Percentiles rank a stretch among this genome's conserved stretches.
phyloP scores from a whole-genome alignment of 2,888 invertebrate species.

The Erpobdella octoculata region DNA sequence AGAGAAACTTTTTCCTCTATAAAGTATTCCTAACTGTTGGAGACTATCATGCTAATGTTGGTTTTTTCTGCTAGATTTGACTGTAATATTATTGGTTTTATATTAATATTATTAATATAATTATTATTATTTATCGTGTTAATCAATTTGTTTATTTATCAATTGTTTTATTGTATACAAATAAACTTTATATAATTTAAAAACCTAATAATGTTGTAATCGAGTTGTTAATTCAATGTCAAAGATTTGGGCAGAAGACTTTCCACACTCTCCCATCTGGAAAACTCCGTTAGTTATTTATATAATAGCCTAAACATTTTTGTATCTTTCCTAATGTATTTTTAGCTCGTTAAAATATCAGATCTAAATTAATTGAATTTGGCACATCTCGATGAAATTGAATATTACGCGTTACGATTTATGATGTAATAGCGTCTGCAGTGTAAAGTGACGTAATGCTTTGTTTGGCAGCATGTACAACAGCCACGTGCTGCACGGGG shows the following conservation, averaged over 20 bases:
- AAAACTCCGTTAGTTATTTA: conserved; percentile 25
- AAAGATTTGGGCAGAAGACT: conserved; percentile 23
- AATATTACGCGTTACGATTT: neutral
- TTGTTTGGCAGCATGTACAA: conserved; percentile 28
- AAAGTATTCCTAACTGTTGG: conserved; percentile 30
- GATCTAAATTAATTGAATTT: neutral
- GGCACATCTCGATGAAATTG: neutral
- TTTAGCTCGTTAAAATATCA: neutral
- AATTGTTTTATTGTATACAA: neutral
- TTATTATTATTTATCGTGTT: neutral
- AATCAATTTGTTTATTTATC: neutral
- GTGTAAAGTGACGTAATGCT: neutral
- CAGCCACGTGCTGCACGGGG: conserved; percentile 62
- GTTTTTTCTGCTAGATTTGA: too few species aligned
- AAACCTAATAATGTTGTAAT: neutral
- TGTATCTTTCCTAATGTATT: too few species aligned
- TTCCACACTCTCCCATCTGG: conserved; percentile 23
- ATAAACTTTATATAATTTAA: neutral
- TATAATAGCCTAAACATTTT: too few species aligned
- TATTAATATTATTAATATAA: neutral
- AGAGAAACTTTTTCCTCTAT: conserved; percentile 14
- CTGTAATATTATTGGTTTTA: neutral
- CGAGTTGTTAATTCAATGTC: neutral
- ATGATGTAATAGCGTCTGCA: neutral
- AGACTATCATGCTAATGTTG: conserved; percentile 27